phyloP scores from a whole-genome alignment of 2,797 vertebrate species.

The Cynodonichthys magdalenae region DNA sequence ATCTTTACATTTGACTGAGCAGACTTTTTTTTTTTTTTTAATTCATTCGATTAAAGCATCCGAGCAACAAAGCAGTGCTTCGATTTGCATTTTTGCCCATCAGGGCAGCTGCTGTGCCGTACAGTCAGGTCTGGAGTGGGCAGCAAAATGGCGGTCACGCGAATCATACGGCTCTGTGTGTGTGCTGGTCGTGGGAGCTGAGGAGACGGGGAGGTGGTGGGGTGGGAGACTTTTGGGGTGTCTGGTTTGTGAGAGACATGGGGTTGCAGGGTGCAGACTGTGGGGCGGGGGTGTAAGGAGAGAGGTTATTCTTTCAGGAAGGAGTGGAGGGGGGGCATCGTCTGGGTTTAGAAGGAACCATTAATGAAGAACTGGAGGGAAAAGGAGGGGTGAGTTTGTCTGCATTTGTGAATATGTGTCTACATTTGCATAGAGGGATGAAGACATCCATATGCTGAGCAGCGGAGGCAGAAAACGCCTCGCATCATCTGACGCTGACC shows the following conservation, averaged over 20 bases:
- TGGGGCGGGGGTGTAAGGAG: slow-evolving; percentile 49
- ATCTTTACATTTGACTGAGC: slow-evolving; percentile 28
- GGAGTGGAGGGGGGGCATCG: slow-evolving; percentile 40
- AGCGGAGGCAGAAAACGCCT: neutral
- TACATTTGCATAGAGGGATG: slow-evolving; percentile 79
- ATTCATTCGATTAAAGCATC: slow-evolving; percentile 54
- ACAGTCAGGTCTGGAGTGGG: slow-evolving; percentile 72
- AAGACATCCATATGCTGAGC: slow-evolving; percentile 71
- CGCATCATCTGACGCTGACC: slow-evolving; percentile 8
- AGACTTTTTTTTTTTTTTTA: slow-evolving; percentile 32
- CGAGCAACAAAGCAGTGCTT: slow-evolving; percentile 53
- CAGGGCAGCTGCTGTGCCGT: slow-evolving; percentile 68
- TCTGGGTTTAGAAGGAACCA: slow-evolving; percentile 73
- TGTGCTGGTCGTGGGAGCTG: slow-evolving; percentile 68
- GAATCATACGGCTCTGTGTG: slow-evolving; percentile 69
- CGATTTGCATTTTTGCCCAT: slow-evolving; percentile 70
- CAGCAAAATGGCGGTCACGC: slow-evolving; percentile 76
- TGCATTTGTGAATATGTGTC: slow-evolving; percentile 74
- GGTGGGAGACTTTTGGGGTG: slow-evolving; percentile 47
- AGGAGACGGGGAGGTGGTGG: slow-evolving; percentile 23
- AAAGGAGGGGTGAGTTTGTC: slow-evolving; percentile 58
- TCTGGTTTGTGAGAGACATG: slow-evolving; percentile 60
- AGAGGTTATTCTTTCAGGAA: slow-evolving; percentile 75
- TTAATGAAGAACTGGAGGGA: slow-evolving; percentile 67
- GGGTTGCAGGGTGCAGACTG: slow-evolving; percentile 71